Evolutionary conservation across 64 coral and sea anemone species (phyloP).

Genomic region (Anthopleura sola): DNA sequence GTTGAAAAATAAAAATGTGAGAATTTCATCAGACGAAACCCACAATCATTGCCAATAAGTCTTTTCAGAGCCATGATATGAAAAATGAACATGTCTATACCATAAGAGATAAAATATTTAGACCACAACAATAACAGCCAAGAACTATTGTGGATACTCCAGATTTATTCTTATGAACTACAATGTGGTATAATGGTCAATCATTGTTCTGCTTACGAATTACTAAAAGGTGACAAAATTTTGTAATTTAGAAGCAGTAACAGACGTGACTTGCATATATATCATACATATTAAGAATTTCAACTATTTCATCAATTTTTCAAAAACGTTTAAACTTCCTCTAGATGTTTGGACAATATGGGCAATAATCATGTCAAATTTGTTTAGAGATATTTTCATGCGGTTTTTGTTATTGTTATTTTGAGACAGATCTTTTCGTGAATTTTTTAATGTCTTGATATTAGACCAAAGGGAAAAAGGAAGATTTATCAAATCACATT

Average conservation of each 20-base stretch:
- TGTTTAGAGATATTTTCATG: not conserved
- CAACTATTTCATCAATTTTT: not conserved
- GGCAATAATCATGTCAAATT: not conserved
- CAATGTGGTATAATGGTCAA: not conserved
- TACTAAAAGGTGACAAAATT: not conserved
- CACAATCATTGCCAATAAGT: too few species aligned
- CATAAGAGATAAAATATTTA: not conserved
- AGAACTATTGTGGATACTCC: not conserved
- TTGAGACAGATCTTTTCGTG: not conserved
- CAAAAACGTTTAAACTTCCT: not conserved
- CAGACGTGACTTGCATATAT: not conserved
- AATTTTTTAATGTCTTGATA: not conserved
- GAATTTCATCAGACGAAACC: not conserved
- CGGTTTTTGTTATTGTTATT: not conserved
- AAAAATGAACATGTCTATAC: not conserved
- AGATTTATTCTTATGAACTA: not conserved
- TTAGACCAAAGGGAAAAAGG: too few species aligned
- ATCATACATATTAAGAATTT: not conserved
- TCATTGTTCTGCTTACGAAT: not conserved
- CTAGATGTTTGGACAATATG: not conserved
- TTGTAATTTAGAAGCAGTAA: not conserved
- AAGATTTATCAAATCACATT: not conserved
- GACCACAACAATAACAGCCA: not conserved
- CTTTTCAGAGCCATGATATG: not conserved
- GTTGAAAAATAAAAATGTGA: not conserved